Base-by-base conservation (phyloP, 2,888 invertebrate species). In the Cosmorhoe ocellata region DNA sequence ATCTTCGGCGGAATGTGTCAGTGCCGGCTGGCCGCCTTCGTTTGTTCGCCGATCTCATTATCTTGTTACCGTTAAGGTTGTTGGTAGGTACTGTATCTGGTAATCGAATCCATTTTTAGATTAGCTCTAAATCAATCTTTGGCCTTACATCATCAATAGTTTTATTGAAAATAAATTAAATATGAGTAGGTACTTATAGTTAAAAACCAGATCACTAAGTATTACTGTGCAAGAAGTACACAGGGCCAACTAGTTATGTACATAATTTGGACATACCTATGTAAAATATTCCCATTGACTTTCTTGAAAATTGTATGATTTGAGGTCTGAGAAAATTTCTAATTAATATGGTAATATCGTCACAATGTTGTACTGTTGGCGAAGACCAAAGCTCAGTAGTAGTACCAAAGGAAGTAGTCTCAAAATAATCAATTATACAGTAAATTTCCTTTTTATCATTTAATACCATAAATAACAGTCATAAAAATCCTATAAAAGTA, bases 391-490 rank as follows among this genome's bases (percentile, higher is more conserved):
- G n/a, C n/a, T n/a, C n/a, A n/a, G n/a, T n/a, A n/a, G n/a, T n/a
- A n/a, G n/a, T n/a, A n/a, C n/a, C n/a, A 38, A 6, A 38, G 18
- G 8, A 11, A 40, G 14, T n/a, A 31, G 11, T 0, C 11, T 1
- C 7, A 22, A 14, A 5, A 39, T n/a, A 24, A 24, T 10, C 7
- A 38, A 51, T 49, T 9, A 11, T 9, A 11, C n/a, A 49, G 38
- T 8, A 37, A 38, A 38, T 50, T 18, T 55, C 38, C 26, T 70
- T 63, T 59, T 56, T 46, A 71, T 74, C 63, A 66, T 82, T 76
- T 82, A 79, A 75, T 82, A 71, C 67, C 63, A 84, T 84, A 84
- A 86, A 86, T 84, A 88, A 86, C 81, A 87, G 68, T 75, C 67
- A 69, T 79, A 79, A 67, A 74, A 76, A 77, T 69, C 71, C 71